Percentiles rank a stretch among this genome's conserved stretches.
Evolutionary conservation across 1,140 invertebrate species (phyloP).

Genomic region (Meloidogyne hapla): DNA sequence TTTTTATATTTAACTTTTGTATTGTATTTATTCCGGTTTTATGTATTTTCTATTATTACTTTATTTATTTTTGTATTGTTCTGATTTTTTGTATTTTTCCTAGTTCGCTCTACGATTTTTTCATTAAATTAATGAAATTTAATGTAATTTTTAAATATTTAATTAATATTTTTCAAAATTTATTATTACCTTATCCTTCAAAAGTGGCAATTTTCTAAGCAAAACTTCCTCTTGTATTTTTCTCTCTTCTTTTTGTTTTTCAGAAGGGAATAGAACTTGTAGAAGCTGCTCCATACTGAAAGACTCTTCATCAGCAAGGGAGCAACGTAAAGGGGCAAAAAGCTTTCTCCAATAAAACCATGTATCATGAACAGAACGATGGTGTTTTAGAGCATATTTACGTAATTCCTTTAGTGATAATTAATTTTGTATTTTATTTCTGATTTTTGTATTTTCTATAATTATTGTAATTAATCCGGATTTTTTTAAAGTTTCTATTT

Average conservation of each 20-base stretch:
- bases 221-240: conserved; percentile 43
- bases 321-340: conserved; percentile 39
- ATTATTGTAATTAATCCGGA: too few species aligned
- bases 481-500: too few species aligned
- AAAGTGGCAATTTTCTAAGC: conserved; percentile 41
- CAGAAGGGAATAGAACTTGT: conserved; percentile 39
- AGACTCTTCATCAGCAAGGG: conserved; percentile 25
- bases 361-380: conserved; percentile 40
- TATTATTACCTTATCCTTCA: conserved; percentile 43
- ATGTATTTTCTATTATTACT: too few species aligned
- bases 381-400: conserved; percentile 22
- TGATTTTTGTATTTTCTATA: not conserved
- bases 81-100: not conserved
- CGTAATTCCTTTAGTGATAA: conserved; percentile 35
- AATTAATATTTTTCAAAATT: not conserved
- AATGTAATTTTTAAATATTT: not conserved
- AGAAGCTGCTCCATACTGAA: conserved; percentile 41
- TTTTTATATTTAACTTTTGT: too few species aligned
- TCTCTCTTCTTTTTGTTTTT: conserved; percentile 45
- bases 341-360: conserved; percentile 48
- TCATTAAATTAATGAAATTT: too few species aligned
- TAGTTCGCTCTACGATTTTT: too few species aligned
- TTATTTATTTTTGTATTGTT: too few species aligned
- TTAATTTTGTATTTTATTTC: not conserved
- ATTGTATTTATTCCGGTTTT: too few species aligned